Evolutionary conservation across 2,113 vertebrate species (phyloP).

Genomic region (Pongo pygmaeus): DNA sequence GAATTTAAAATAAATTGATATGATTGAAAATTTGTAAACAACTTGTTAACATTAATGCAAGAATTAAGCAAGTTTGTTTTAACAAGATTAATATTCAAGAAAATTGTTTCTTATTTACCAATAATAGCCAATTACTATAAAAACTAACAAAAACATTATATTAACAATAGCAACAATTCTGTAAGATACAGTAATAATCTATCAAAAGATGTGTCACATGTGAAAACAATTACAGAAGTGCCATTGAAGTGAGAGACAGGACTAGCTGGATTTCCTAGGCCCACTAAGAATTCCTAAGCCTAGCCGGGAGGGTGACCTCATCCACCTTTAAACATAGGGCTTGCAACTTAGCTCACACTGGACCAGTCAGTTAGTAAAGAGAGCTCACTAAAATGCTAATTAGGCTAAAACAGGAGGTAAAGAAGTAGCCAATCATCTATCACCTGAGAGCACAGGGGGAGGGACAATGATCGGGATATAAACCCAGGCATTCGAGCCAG

Average conservation of each 20-base stretch:
- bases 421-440: no score
- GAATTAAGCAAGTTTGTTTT: neutral
- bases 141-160: neutral
- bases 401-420: no score
- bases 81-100: neutral
- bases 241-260: neutral
- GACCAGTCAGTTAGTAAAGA: no score
- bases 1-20: neutral
- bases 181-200: neutral
- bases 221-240: neutral
- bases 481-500: no score
- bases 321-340: no score
- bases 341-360: no score
- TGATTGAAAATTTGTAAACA: neutral
- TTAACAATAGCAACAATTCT: neutral
- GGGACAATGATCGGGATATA: no score
- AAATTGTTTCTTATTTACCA: neutral
- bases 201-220: neutral
- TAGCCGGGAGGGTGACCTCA: no score
- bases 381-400: no score
- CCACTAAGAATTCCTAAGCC: no score
- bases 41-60: neutral
- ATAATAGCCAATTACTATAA: neutral
- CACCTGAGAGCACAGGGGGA: no score
- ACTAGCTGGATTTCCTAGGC: no score